Conservation (phyloP, 2,888 invertebrate species). For the Papilio gigon region DNA sequence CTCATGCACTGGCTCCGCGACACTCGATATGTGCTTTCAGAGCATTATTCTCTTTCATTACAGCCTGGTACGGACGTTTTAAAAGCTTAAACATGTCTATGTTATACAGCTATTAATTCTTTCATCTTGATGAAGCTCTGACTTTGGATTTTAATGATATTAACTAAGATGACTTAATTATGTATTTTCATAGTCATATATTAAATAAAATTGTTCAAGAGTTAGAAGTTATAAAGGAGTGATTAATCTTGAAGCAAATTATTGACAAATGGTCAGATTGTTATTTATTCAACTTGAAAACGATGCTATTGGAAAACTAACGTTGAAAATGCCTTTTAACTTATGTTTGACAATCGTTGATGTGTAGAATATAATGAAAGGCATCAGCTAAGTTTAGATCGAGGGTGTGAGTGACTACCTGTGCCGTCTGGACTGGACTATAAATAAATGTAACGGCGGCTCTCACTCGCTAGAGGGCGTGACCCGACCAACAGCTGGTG, state of each 20-base stretch:
- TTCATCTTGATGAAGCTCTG: not conserved
- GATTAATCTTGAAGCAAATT: not conserved
- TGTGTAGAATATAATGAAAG: constrained; percentile 45
- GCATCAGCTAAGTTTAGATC: constrained; percentile 57
- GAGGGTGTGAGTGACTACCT: constrained; percentile 54
- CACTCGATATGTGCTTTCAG: constrained; percentile 15
- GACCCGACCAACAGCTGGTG: constrained; percentile 68
- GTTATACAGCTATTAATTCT: not conserved
- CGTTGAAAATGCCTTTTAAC: not conserved
- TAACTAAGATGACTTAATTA: not conserved
- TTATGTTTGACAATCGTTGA: constrained; percentile 36
- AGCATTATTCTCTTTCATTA: constrained; percentile 1
- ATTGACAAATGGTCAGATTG: not conserved
- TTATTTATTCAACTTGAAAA: not conserved
- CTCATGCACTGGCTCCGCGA: not conserved
- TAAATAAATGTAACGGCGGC: constrained; percentile 65
- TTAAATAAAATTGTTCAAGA: not conserved
- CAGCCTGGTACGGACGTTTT: not conserved
- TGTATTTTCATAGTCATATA: not conserved
- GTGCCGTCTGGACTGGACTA: constrained; percentile 55
- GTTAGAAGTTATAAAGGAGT: not conserved
- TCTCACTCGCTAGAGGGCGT: constrained; percentile 66
- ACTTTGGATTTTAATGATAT: not conserved
- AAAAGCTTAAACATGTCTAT: not conserved
- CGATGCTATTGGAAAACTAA: not conserved